phyloP scores from a whole-genome alignment of 2,888 invertebrate species.

The Lycaena phlaeas region DNA sequence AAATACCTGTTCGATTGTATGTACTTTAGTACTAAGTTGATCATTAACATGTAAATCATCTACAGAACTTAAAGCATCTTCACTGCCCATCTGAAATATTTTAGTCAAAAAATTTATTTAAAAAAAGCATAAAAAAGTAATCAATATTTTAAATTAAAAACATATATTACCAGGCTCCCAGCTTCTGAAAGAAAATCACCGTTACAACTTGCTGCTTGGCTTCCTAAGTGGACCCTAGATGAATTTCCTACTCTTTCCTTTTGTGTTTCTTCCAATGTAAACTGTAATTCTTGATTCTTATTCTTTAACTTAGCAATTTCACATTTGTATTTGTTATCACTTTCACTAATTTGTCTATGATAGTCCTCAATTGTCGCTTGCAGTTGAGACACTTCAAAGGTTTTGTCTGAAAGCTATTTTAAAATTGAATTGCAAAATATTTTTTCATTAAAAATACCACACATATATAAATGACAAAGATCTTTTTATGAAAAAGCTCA shows the following conservation, averaged over 20 bases:
- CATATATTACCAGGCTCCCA: conserved; percentile 74
- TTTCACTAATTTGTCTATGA: conserved; percentile 76
- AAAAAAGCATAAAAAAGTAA: conserved; percentile 3
- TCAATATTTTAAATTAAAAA: too few relatives aligned
- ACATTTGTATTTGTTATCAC: conserved; percentile 74
- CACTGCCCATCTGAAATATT: conserved; percentile 70
- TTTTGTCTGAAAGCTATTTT: conserved; percentile 80
- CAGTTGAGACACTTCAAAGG: conserved; percentile 79
- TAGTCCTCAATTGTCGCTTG: conserved; percentile 78
- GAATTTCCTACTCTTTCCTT: conserved; percentile 54
- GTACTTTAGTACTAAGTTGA: conserved; percentile 53
- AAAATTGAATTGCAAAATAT: not conserved
- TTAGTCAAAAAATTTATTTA: not conserved
- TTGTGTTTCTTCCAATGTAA: conserved; percentile 50
- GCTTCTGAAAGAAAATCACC: conserved; percentile 71
- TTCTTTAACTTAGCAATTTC: conserved; percentile 73
- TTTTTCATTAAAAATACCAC: conserved; percentile 6
- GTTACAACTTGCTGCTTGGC: conserved; percentile 63
- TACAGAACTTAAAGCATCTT: conserved; percentile 74
- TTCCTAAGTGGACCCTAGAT: conserved; percentile 43
- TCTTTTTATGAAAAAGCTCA: too few relatives aligned
- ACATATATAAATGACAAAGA: too few relatives aligned
- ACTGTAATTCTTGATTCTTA: conserved; percentile 66
- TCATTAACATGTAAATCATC: conserved; percentile 61
- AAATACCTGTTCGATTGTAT: conserved; percentile 56